These are phyloP conservation scores for Malurus melanocephalus DNA, from an alignment of 2,113 vertebrate genomes.

Conservation along the genomic window DNA sequence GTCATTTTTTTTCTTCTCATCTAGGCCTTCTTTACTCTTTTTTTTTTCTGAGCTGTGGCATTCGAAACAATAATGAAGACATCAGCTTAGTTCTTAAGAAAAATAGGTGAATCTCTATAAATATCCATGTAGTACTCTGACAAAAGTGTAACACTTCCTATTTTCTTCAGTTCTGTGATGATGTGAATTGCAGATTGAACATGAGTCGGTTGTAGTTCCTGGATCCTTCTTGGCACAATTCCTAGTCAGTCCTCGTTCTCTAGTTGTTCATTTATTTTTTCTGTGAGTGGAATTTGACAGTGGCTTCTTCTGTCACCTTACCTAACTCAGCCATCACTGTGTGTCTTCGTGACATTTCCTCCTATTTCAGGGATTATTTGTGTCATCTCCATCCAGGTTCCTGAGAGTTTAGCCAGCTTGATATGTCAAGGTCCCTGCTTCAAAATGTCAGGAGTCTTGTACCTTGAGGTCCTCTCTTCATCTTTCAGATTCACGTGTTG, in stretches of 20 bases:
- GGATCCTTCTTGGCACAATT: not conserved
- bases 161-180: not conserved
- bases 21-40: not conserved
- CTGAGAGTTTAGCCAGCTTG: not conserved
- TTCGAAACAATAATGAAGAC: not conserved
- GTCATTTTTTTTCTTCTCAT: not conserved
- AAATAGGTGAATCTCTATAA: not conserved
- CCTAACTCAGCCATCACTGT: accelerated
- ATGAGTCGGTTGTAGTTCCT: not conserved
- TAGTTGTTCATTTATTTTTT: not conserved
- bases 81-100: not conserved
- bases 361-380: not conserved
- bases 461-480: not conserved
- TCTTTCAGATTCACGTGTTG: not conserved
- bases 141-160: not conserved
- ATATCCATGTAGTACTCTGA: not conserved
- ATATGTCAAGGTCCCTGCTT: not conserved
- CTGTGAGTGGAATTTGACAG: not conserved
- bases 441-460: not conserved
- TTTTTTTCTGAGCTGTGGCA: not conserved
- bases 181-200: not conserved
- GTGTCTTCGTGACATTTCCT: not conserved
- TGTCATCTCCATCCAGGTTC: not conserved
- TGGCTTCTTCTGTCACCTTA: not conserved
- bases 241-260: not conserved